phyloP scores from a whole-genome alignment of 1,140 invertebrate species.

The Lepidurus packardi region DNA sequence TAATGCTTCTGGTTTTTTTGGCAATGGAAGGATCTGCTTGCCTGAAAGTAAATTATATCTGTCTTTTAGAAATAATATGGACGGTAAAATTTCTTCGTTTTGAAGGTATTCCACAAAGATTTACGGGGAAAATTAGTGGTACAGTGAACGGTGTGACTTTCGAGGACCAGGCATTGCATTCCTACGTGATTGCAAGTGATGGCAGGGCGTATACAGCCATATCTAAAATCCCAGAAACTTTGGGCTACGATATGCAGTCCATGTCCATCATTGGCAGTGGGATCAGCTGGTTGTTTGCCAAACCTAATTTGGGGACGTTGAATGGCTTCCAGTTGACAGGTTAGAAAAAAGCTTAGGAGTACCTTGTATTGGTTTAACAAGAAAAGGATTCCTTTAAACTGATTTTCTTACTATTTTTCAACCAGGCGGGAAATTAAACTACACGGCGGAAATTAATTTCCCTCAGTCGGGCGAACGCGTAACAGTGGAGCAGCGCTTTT shows the following conservation, averaged over 20 bases:
- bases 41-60: slow-evolving; percentile 57
- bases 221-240: slow-evolving; percentile 61
- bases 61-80: slow-evolving; percentile 22
- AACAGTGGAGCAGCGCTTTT: slow-evolving; percentile 67
- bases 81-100: slow-evolving; percentile 25
- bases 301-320: slow-evolving; percentile 59
- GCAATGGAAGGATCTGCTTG: slow-evolving; percentile 84
- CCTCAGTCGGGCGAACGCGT: slow-evolving; percentile 62
- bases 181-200: slow-evolving; percentile 82
- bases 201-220: slow-evolving; percentile 86
- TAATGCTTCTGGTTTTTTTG: slow-evolving; percentile 63
- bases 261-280: slow-evolving; percentile 69
- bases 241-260: slow-evolving; percentile 73
- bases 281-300: slow-evolving; percentile 89
- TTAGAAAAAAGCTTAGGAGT: slow-evolving; percentile 40
- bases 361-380: slow-evolving; percentile 30
- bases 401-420: slow-evolving; percentile 35
- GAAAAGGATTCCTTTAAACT: neutral
- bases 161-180: slow-evolving; percentile 75
- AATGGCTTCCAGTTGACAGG: slow-evolving; percentile 83
- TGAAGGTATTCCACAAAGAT: slow-evolving; percentile 64
- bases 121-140: slow-evolving; percentile 77
- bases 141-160: slow-evolving; percentile 67
- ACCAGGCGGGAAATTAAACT: slow-evolving; percentile 74
- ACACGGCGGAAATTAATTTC: slow-evolving; percentile 68